A percentile compares a stretch with the other conserved stretches of the same genome.
These are phyloP conservation scores for Drosophila rufa DNA, from an alignment of 1,140 invertebrate species.

Conservation along the genomic window DNA sequence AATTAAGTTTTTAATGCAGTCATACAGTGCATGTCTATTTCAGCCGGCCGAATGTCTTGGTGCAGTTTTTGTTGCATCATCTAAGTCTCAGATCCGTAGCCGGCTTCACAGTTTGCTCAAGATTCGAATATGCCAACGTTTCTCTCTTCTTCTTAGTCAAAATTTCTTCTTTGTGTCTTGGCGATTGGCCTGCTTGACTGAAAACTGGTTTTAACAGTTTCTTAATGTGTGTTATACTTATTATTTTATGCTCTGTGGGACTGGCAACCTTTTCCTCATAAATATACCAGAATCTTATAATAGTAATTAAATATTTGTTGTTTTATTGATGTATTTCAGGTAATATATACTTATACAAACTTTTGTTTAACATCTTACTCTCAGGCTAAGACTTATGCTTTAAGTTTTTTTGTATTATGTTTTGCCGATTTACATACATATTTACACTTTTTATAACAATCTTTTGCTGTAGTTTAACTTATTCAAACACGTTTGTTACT, in stretches of 20 bases:
- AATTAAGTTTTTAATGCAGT: no score
- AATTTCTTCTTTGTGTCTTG: not conserved
- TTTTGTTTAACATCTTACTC: not conserved
- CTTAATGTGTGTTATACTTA: slow-evolving; percentile 2
- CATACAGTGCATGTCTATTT: not conserved
- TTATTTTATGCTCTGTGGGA: not conserved
- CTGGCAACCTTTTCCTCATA: not conserved
- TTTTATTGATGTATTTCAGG: not conserved
- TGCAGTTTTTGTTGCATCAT: not conserved
- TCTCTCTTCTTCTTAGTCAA: not conserved
- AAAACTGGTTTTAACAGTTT: slow-evolving; percentile 15
- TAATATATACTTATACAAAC: not conserved
- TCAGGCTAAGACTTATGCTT: not conserved
- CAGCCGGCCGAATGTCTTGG: not conserved
- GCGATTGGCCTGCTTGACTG: not conserved
- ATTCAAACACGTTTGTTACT: not conserved
- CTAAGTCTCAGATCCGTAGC: not conserved
- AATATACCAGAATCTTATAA: not conserved
- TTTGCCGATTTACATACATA: not conserved
- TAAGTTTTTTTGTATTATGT: not conserved
- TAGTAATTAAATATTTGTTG: not conserved
- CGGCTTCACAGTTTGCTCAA: slow-evolving; percentile 1
- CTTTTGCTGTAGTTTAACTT: not conserved
- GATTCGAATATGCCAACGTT: not conserved
- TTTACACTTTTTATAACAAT: not conserved